These are phyloP conservation scores for Antechinus stuartii DNA, from an alignment of 2,113 vertebrate genomes.

Conservation along the genomic window DNA sequence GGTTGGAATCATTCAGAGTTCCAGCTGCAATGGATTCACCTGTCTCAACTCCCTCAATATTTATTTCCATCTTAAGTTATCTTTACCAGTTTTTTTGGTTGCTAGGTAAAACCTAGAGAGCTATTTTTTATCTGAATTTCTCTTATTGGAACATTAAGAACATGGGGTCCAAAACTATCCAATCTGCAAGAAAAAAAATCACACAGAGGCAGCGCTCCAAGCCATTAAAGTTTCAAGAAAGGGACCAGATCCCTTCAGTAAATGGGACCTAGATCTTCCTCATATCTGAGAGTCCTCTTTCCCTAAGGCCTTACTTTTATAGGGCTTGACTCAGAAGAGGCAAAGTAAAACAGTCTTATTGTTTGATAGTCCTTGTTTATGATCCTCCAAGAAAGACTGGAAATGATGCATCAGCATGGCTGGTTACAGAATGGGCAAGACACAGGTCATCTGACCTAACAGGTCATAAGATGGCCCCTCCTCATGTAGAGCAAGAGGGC, in stretches of 20 bases:
- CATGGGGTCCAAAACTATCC: background rate
- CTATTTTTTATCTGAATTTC: background rate
- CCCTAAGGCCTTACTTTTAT: background rate
- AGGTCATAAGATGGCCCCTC: background rate
- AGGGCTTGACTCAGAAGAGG: background rate
- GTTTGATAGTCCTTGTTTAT: background rate
- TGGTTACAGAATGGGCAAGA: background rate
- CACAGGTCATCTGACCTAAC: background rate
- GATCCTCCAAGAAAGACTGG: too few species aligned
- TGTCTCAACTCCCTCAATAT: background rate
- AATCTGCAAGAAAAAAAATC: background rate
- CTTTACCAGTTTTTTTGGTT: background rate
- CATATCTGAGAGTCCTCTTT: background rate
- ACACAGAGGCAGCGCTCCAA: background rate
- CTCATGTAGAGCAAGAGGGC: background rate
- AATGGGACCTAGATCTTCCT: background rate
- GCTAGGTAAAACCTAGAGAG: background rate
- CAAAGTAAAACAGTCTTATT: background rate
- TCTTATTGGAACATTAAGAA: background rate
- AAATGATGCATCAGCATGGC: background rate
- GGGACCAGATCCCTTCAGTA: background rate
- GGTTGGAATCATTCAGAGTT: background rate
- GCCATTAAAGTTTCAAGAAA: background rate
- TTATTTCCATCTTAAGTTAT: background rate
- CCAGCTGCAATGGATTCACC: background rate